Base-by-base conservation (phyloP, 2,113 vertebrate species). In the Ranitomeya variabilis region DNA sequence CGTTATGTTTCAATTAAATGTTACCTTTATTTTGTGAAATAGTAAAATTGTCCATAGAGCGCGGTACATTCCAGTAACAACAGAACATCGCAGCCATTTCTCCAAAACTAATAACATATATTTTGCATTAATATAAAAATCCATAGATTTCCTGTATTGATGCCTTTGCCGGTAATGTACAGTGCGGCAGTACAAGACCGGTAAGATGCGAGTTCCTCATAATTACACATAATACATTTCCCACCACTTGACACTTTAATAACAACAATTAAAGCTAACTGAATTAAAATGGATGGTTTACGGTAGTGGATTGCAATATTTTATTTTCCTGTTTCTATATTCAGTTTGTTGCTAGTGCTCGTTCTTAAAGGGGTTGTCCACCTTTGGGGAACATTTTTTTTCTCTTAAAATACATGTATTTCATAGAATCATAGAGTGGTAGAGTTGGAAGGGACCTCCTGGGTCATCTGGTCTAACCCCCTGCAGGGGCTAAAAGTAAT, bases 181-280 rank as follows among this genome's bases (percentile, higher is more conserved):
- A 73, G 69, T 7, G 16, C 26, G 10, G 26, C 26, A 11, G 13
- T 37, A 37, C 9, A 45, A 51, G 15, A 74, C 23, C 12, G 69
- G 69, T 15, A 16, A 31, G 69, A 73, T 6, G 23, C 26, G 6
- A 26, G 13, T 37, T 45, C 71, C 31, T 45, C 16, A 8, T 51
- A 74, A 51, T 74, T 74, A 45, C 15, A 19, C 26, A 51, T 45
- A 51, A 74, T 74, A 74, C 71, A 74, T 45, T 74, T 74, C 51
- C 37, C 71, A 51, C 4, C 7, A 45, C 71, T 74, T 74, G 71
- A 74, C 71, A 74, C 71, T 74, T 74, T 74, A 74, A 74, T 74
- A 74, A 73, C 69, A 73, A 74, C 45, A 74, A 74, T 74, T 74
- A 74, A 74, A 74, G 71, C 16, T 31, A 45, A 19, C 71, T 8